Conservation (phyloP, 1,140 invertebrate species). For the Ostrea edulis region DNA sequence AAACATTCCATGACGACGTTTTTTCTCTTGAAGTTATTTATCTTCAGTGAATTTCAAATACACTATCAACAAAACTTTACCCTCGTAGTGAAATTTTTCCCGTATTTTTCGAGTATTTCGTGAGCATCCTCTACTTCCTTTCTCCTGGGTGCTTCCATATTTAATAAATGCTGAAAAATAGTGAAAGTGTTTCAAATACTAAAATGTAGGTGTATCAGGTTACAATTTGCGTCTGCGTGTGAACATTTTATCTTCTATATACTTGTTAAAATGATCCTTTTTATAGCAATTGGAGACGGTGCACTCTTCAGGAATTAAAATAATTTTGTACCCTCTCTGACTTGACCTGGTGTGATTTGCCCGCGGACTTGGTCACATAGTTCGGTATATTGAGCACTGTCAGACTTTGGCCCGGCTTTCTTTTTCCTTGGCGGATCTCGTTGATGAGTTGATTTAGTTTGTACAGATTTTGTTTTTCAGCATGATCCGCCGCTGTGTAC, state of each 20-base stretch:
- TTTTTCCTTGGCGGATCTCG: conserved; percentile 55
- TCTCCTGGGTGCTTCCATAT: conserved; percentile 47
- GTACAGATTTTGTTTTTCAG: conserved; percentile 54
- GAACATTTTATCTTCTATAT: no score
- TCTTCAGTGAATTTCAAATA: not conserved
- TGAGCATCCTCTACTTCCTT: conserved; percentile 53
- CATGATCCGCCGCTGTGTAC: conserved; percentile 60
- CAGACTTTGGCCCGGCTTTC: conserved; percentile 59
- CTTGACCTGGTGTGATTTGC: not conserved
- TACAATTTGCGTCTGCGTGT: no score
- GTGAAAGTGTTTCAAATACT: not conserved
- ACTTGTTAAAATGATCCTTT: no score
- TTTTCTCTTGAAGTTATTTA: not conserved
- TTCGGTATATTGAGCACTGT: conserved; percentile 13
- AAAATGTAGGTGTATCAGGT: no score
- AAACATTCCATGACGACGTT: not conserved
- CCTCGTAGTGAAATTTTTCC: conserved; percentile 54
- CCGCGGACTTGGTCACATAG: conserved; percentile 1
- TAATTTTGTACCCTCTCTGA: not conserved
- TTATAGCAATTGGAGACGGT: no score
- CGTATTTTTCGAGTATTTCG: conserved; percentile 51
- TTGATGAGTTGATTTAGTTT: conserved; percentile 59
- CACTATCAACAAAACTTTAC: conserved; percentile 7
- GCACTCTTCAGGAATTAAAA: no score
- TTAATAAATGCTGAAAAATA: conserved; percentile 7